phyloP scores from a whole-genome alignment of 2,888 invertebrate genomes.

The Drosophila cracens region DNA sequence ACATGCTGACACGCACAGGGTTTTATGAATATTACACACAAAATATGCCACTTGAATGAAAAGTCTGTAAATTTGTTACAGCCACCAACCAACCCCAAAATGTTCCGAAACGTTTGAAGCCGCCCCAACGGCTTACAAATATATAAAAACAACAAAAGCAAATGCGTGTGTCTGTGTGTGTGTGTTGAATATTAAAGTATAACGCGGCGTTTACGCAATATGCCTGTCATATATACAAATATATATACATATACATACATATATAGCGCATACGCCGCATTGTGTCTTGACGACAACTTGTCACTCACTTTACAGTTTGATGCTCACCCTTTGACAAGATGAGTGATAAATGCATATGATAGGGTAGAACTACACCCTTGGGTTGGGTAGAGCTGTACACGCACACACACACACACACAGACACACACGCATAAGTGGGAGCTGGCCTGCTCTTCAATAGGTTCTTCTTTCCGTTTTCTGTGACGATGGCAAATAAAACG shows the following conservation, averaged over 20 bases:
- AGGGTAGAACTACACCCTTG: conserved; percentile 30
- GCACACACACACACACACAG: neutral
- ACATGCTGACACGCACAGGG: conserved; percentile 14
- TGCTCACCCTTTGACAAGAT: conserved; percentile 17
- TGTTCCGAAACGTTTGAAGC: conserved; percentile 20
- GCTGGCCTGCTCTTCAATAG: conserved; percentile 30
- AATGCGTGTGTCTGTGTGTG: neutral
- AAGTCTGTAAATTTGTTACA: conserved; percentile 49
- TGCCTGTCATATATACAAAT: conserved; percentile 9
- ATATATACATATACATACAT: conserved; percentile 2
- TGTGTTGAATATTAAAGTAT: conserved; percentile 50
- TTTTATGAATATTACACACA: conserved; percentile 64
- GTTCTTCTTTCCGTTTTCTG: conserved; percentile 10
- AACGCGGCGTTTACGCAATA: conserved; percentile 51
- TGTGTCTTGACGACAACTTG: conserved; percentile 58
- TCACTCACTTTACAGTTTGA: conserved; percentile 57
- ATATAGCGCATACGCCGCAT: conserved; percentile 41
- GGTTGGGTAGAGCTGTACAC: neutral
- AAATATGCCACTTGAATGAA: conserved; percentile 65
- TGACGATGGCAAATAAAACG: conserved; percentile 58
- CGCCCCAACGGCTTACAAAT: conserved; percentile 42
- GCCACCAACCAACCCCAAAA: conserved; percentile 30
- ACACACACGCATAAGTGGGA: too few species aligned
- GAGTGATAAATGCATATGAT: conserved; percentile 33
- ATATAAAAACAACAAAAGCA: conserved; percentile 8